Percentiles rank a stretch among this genome's conserved stretches.
Evolutionary conservation across 2,113 vertebrate species (phyloP).

Genomic region (Sylvia atricapilla): DNA sequence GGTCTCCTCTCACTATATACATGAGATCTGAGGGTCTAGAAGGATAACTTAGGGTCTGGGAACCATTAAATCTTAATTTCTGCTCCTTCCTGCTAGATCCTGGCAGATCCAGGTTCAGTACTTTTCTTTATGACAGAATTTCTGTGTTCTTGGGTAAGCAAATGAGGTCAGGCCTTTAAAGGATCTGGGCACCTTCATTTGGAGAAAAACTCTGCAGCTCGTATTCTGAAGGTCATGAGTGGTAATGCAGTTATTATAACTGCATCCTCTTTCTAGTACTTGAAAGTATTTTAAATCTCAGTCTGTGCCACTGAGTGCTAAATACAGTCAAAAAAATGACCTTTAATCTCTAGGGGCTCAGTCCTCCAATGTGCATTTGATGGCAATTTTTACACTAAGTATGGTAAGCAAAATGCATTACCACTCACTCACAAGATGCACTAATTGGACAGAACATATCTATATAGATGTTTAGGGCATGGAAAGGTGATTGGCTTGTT

Average conservation of each 20-base stretch:
- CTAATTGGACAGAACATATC: neutral
- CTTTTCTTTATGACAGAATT: neutral
- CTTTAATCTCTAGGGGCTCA: neutral
- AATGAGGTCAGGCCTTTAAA: neutral
- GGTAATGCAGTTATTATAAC: neutral
- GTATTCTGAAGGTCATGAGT: neutral
- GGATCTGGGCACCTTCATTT: neutral
- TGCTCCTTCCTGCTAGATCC: neutral
- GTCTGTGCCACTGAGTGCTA: neutral
- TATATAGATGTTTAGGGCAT: neutral
- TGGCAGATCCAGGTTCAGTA: neutral
- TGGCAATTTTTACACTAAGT: neutral
- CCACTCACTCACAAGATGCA: neutral
- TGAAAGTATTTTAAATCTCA: neutral
- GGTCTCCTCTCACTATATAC: neutral
- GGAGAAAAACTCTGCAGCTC: neutral
- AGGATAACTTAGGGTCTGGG: neutral
- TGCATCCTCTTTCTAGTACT: neutral
- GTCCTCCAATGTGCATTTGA: neutral
- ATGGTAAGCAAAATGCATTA: neutral
- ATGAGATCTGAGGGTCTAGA: neutral
- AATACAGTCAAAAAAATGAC: neutral
- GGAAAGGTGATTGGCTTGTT: neutral
- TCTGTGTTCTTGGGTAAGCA: neutral
- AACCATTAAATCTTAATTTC: neutral